Evolutionary conservation across 1,140 invertebrate species (phyloP).

Genomic region (Apis cerana): DNA sequence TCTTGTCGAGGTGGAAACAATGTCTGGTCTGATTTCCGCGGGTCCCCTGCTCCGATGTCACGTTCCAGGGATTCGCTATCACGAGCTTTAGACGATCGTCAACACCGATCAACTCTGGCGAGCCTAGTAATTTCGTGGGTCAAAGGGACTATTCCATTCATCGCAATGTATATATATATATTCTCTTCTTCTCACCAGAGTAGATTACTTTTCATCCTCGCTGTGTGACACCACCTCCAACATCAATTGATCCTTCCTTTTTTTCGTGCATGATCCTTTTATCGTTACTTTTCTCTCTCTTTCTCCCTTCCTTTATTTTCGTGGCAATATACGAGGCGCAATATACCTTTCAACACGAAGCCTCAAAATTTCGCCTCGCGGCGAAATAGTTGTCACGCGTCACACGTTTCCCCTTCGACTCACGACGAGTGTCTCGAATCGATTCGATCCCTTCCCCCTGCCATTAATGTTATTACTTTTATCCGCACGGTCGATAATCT

Average conservation of each 20-base stretch:
- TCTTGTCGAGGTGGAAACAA: neutral
- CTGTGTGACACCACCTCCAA: too few relatives aligned
- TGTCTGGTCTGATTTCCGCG: neutral
- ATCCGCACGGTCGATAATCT: neutral
- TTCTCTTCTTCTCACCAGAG: too few relatives aligned
- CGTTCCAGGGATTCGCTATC: neutral
- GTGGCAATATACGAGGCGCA: too few relatives aligned
- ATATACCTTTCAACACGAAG: neutral
- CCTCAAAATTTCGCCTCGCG: neutral
- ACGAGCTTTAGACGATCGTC: slow-evolving; percentile 6
- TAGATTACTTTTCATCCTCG: too few relatives aligned
- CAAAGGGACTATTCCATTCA: neutral
- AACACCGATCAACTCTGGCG: neutral
- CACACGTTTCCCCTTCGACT: neutral
- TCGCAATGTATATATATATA: too few relatives aligned
- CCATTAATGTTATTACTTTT: slow-evolving; percentile 30
- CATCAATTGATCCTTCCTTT: neutral
- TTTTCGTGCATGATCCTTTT: too few relatives aligned
- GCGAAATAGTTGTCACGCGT: neutral
- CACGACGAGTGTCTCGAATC: neutral
- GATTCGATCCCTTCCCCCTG: neutral
- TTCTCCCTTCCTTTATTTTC: neutral
- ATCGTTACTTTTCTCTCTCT: neutral
- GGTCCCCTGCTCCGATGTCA: neutral
- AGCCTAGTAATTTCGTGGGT: slow-evolving; percentile 24